A percentile compares a stretch with the other conserved stretches of the same genome.
phyloP scores from a whole-genome alignment of 2,888 invertebrate species.

The Bimastos eiseni region DNA sequence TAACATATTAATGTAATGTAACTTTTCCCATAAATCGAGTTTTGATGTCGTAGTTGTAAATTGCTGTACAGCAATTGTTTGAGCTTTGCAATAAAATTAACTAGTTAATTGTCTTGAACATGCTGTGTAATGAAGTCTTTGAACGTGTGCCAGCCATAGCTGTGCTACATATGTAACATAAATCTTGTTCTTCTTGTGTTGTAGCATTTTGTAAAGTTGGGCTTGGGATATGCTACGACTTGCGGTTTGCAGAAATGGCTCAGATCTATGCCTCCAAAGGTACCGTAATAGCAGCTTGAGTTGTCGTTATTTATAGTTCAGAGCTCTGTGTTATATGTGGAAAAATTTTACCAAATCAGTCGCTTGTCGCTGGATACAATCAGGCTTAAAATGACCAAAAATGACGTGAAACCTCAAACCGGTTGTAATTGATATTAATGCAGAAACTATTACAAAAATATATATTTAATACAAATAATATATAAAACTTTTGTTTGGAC shows the following conservation, averaged over 20 bases:
- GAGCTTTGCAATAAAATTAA: not conserved
- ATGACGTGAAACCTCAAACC: too few relatives aligned
- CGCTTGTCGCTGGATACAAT: too few relatives aligned
- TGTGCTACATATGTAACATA: not conserved
- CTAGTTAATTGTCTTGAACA: not conserved
- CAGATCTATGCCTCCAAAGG: conserved; percentile 63
- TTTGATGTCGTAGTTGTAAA: too few relatives aligned
- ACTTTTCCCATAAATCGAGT: too few relatives aligned
- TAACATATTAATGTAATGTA: too few relatives aligned
- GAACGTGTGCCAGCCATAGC: not conserved
- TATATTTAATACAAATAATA: too few relatives aligned
- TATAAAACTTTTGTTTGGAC: too few relatives aligned
- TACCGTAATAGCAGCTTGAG: conserved; percentile 38
- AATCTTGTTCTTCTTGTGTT: conserved; percentile 31
- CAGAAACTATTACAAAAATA: too few relatives aligned
- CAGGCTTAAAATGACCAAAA: too few relatives aligned
- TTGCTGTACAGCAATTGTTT: not conserved
- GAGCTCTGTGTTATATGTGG: not conserved
- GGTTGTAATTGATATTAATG: too few relatives aligned
- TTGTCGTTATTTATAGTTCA: not conserved
- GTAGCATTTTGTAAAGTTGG: conserved; percentile 75
- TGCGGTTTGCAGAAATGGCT: conserved; percentile 83
- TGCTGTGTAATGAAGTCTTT: not conserved
- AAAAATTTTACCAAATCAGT: too few relatives aligned
- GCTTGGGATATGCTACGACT: conserved; percentile 90